phyloP scores from a whole-genome alignment of 2,888 invertebrate genomes.

The Stomorhina lunata region DNA sequence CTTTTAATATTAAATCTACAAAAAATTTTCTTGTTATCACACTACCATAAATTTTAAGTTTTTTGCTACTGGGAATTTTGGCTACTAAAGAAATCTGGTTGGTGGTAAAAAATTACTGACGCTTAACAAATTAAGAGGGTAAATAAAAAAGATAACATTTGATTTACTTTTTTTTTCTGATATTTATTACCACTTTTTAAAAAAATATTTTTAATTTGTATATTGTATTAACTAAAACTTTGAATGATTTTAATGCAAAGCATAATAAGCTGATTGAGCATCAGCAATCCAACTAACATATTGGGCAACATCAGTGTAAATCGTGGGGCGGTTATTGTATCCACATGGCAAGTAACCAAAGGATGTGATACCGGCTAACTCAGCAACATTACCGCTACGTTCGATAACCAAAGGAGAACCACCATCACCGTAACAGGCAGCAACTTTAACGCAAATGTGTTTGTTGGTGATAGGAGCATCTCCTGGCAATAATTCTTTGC shows the following conservation, averaged over 20 bases:
- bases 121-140: background rate
- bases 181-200: background rate
- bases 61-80: background rate
- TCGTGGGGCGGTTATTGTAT: constrained; percentile 71
- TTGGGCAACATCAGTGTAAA: constrained; percentile 69
- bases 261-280: constrained; percentile 72
- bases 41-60: constrained; percentile 21
- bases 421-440: constrained; percentile 74
- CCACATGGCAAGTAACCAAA: constrained; percentile 75
- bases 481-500: constrained; percentile 67
- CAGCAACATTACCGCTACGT: constrained; percentile 69
- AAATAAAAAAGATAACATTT: constrained; percentile 36
- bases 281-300: constrained; percentile 73
- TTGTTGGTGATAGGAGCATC: constrained; percentile 70
- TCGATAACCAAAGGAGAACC: constrained; percentile 73
- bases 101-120: constrained; percentile 36
- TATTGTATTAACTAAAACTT: background rate
- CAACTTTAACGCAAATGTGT: constrained; percentile 71
- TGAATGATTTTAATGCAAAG: constrained; percentile 67
- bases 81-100: background rate
- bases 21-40: constrained; percentile 6
- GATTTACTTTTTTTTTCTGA: background rate
- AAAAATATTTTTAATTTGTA: background rate
- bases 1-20: background rate
- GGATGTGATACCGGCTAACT: constrained; percentile 72